These are phyloP conservation scores for Xylophagus ater DNA, from an alignment of 2,888 invertebrate species.

Conservation along the genomic window DNA sequence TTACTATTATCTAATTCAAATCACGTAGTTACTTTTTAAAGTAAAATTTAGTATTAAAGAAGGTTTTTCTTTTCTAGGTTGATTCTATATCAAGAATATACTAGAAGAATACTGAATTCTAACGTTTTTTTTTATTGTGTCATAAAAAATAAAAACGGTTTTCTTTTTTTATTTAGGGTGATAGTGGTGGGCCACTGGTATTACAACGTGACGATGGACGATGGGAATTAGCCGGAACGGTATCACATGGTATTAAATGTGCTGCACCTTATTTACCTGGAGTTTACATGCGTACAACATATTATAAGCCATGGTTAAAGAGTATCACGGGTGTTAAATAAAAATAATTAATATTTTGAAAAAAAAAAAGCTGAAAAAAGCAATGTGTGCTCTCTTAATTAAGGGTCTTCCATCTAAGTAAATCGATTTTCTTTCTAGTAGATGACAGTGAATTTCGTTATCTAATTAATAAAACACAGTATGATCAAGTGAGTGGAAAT, in stretches of 20 bases:
- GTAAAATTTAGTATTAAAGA: no score
- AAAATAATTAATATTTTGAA: no score
- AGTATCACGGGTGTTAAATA: constrained; percentile 69
- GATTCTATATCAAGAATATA: constrained; percentile 4
- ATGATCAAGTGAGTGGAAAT: no score
- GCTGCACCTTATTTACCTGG: constrained; percentile 86
- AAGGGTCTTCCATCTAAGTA: no score
- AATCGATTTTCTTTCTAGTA: no score
- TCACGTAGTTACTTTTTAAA: no score
- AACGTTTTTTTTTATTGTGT: background rate
- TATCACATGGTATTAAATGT: constrained; percentile 91
- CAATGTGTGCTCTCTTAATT: no score
- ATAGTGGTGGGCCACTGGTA: constrained; percentile 84
- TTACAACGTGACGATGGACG: constrained; percentile 71
- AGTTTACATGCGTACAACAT: constrained; percentile 87
- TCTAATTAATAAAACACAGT: no score
- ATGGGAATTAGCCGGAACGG: constrained; percentile 82
- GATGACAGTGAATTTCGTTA: no score
- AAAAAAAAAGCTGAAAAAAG: no score
- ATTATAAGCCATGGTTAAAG: constrained; percentile 83
- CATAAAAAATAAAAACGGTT: constrained; percentile 4
- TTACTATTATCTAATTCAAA: no score
- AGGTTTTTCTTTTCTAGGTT: background rate
- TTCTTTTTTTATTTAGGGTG: constrained; percentile 52
- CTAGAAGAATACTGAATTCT: background rate